Evolutionary conservation across 2,113 vertebrate species (phyloP).

Genomic region (Sialia sialis): DNA sequence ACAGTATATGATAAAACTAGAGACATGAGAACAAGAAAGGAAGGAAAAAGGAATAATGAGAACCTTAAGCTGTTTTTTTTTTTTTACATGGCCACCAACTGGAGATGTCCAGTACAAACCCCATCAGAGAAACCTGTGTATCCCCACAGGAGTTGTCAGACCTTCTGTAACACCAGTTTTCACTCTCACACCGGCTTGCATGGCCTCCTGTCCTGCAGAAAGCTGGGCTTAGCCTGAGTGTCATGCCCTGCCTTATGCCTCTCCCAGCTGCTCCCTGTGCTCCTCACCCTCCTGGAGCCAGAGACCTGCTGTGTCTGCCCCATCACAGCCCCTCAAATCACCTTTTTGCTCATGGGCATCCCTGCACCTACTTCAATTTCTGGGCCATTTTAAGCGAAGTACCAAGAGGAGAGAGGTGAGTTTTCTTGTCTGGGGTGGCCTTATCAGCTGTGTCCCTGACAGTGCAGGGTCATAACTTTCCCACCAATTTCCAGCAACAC

Average conservation of each 20-base stretch:
- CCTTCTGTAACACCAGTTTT: background rate
- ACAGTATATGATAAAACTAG: background rate
- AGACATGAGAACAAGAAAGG: background rate
- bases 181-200: background rate
- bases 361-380: background rate
- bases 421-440: background rate
- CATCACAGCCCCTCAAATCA: accelerated
- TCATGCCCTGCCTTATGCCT: background rate
- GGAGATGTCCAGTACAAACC: background rate
- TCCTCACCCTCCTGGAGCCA: background rate
- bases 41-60: background rate
- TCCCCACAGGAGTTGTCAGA: background rate
- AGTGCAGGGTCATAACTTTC: background rate
- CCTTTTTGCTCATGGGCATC: background rate
- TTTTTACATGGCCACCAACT: background rate
- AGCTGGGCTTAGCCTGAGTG: background rate
- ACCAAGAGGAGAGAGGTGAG: background rate
- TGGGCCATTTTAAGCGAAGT: background rate
- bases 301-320: background rate
- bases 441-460: background rate
- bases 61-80: background rate
- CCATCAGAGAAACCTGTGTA: background rate
- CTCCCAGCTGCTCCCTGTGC: accelerated
- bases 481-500: background rate
- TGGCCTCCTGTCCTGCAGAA: background rate